These are phyloP conservation scores for Caenorhabditis briggsae DNA, from an alignment of 1,140 invertebrate species.

Conservation along the genomic window DNA sequence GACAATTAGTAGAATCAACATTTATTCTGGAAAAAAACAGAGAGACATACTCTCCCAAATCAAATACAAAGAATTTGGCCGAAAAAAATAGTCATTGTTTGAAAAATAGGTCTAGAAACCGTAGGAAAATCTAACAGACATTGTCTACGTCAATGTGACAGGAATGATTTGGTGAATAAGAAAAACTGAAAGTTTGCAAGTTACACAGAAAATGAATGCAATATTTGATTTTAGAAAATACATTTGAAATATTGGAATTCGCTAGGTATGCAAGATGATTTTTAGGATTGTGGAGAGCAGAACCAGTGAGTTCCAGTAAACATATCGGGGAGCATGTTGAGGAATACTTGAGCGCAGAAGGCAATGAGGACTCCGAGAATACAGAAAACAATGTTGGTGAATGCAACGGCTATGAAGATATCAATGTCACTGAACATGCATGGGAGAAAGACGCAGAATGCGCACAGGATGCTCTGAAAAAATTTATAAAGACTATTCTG, in stretches of 20 bases:
- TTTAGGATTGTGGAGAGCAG: neutral
- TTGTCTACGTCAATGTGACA: neutral
- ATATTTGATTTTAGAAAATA: neutral
- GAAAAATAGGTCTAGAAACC: constrained; percentile 6
- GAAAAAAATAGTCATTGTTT: neutral
- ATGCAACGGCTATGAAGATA: constrained; percentile 19
- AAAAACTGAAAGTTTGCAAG: neutral
- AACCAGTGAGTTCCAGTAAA: constrained; percentile 41
- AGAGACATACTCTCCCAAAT: too few species aligned
- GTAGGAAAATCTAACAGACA: neutral
- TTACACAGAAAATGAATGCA: too few species aligned
- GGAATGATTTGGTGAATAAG: neutral
- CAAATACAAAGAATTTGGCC: neutral
- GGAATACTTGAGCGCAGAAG: constrained; percentile 9
- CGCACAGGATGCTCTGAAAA: constrained; percentile 48
- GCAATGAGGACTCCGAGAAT: neutral
- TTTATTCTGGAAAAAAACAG: too few species aligned
- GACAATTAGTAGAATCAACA: too few species aligned
- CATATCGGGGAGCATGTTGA: constrained; percentile 44
- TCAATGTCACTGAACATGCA: constrained; percentile 3
- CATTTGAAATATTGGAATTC: neutral
- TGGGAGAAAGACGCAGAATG: constrained; percentile 26
- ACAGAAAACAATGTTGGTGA: constrained; percentile 25
- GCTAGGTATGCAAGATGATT: neutral
- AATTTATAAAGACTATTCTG: neutral